These are phyloP conservation scores for Labeo rohita DNA, from an alignment of 2,113 vertebrate species.

Conservation along the genomic window DNA sequence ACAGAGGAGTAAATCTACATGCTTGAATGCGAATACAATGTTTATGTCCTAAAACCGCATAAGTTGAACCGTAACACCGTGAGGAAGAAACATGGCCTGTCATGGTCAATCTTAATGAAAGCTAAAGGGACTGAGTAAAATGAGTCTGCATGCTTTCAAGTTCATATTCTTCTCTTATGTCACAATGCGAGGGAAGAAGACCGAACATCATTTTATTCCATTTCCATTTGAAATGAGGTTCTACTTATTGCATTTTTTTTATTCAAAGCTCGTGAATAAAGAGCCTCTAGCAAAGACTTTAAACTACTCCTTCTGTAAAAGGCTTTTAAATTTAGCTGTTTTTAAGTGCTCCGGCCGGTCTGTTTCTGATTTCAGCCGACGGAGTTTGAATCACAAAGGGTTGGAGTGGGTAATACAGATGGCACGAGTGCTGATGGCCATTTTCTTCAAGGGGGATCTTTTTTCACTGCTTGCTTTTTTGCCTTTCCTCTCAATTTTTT, in stretches of 20 bases:
- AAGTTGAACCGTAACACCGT: constrained; percentile 50
- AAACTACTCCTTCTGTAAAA: constrained; percentile 38
- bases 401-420: constrained; percentile 54
- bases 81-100: constrained; percentile 40
- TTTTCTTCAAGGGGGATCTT: constrained; percentile 54
- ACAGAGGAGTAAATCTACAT: constrained; percentile 58
- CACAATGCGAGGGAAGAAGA: neutral
- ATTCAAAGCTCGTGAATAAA: constrained; percentile 22
- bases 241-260: constrained; percentile 4
- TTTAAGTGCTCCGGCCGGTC: constrained; percentile 41
- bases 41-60: constrained; percentile 53
- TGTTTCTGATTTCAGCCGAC: constrained; percentile 52
- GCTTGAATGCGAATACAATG: constrained; percentile 46
- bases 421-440: constrained; percentile 54
- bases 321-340: constrained; percentile 24
- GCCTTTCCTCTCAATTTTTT: constrained; percentile 22
- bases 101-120: constrained; percentile 52
- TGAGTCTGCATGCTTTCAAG: neutral
- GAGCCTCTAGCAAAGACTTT: neutral
- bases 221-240: constrained; percentile 19
- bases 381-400: constrained; percentile 40
- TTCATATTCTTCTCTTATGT: neutral
- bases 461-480: constrained; percentile 32
- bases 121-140: constrained; percentile 35
- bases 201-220: neutral